A percentile compares a stretch with the other conserved stretches of the same genome.
phyloP scores from a whole-genome alignment of 1,140 invertebrate genomes.

The Drosophila funebris region DNA sequence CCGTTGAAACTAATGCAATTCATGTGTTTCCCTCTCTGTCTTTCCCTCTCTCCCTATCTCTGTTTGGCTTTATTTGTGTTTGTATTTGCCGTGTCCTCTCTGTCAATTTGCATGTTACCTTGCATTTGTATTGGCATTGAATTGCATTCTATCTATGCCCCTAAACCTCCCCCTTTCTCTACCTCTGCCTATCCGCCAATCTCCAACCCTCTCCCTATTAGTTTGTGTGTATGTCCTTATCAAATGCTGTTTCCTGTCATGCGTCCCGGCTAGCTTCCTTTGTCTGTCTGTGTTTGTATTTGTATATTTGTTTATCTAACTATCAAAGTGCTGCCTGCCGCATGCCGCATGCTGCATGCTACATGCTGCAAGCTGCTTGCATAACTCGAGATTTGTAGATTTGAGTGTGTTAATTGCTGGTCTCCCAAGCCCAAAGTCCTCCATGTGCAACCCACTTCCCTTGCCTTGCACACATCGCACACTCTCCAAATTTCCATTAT shows the following conservation, averaged over 20 bases:
- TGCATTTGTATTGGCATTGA: slow-evolving; percentile 53
- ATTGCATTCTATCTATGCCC: slow-evolving; percentile 23
- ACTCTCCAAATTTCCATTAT: neutral
- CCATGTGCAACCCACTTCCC: neutral
- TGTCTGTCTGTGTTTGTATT: slow-evolving; percentile 42
- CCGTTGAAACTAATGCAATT: slow-evolving; percentile 54
- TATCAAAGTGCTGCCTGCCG: slow-evolving; percentile 52
- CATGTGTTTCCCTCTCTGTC: slow-evolving; percentile 24
- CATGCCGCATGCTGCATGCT: slow-evolving; percentile 36
- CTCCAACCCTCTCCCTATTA: slow-evolving; percentile 15
- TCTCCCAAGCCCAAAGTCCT: slow-evolving; percentile 2
- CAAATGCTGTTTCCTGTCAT: slow-evolving; percentile 40
- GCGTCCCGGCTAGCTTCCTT: slow-evolving; percentile 42
- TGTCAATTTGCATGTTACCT: slow-evolving; percentile 58
- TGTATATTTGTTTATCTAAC: slow-evolving; percentile 55
- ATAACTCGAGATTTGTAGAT: slow-evolving; percentile 35
- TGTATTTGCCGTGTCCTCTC: slow-evolving; percentile 44
- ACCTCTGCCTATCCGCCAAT: neutral
- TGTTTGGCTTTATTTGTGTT: slow-evolving; percentile 32
- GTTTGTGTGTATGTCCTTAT: slow-evolving; percentile 37
- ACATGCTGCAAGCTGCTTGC: slow-evolving; percentile 32
- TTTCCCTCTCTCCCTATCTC: neutral
- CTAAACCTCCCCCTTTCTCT: neutral
- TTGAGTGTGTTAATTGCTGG: slow-evolving; percentile 48
- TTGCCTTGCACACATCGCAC: neutral